phyloP scores from a whole-genome alignment of 1,140 invertebrate species.

The Mycetomoellerius zeteki region DNA sequence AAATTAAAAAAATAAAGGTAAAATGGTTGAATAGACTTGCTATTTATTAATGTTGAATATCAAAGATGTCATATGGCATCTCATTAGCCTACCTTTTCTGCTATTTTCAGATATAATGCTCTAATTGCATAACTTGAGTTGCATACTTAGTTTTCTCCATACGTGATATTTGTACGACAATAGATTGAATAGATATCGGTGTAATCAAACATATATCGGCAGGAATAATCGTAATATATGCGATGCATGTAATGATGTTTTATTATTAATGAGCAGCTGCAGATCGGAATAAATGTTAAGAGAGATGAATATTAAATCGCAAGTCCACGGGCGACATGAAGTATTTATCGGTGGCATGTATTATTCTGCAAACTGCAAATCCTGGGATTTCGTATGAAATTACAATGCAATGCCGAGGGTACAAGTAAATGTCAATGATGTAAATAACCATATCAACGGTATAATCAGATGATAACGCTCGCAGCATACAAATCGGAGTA shows the following conservation, averaged over 20 bases:
- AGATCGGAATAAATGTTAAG: slow-evolving; percentile 38
- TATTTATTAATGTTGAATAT: slow-evolving; percentile 9
- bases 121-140: not conserved
- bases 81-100: slow-evolving; percentile 1
- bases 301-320: slow-evolving; percentile 51
- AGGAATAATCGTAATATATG: slow-evolving; percentile 10
- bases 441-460: not conserved
- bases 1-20: not conserved
- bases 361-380: slow-evolving; percentile 27
- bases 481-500: not conserved
- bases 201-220: slow-evolving; percentile 7
- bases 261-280: slow-evolving; percentile 41
- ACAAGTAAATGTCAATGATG: slow-evolving; percentile 29
- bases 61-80: not conserved
- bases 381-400: slow-evolving; percentile 11
- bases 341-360: slow-evolving; percentile 25
- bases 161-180: not conserved
- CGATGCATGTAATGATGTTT: slow-evolving; percentile 21
- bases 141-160: not conserved
- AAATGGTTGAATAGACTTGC: not conserved
- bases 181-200: not conserved
- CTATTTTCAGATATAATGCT: slow-evolving; percentile 17
- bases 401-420: not conserved
- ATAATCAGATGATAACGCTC: not conserved
- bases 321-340: slow-evolving; percentile 14